phyloP scores from a whole-genome alignment of 2,797 vertebrate species.

The Sparus aurata region DNA sequence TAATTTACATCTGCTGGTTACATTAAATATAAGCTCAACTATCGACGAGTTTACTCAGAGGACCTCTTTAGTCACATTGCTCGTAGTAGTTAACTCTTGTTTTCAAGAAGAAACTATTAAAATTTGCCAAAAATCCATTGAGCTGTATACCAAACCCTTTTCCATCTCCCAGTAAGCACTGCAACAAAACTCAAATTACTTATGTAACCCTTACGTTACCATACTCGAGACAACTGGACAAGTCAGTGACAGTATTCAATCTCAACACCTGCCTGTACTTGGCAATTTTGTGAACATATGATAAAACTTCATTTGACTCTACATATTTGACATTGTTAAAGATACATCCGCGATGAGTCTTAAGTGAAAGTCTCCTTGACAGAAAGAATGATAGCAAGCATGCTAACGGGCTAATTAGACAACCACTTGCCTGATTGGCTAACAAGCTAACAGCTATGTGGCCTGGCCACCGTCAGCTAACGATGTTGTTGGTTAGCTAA shows the following conservation, averaged over 20 bases:
- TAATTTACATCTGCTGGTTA: background rate
- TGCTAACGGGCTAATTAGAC: constrained; percentile 61
- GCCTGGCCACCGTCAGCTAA: constrained; percentile 70
- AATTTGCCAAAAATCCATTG: background rate
- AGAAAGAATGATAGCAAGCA: constrained; percentile 14
- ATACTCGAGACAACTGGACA: background rate
- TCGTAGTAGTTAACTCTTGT: rapidly evolving
- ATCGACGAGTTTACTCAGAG: background rate
- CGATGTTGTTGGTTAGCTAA: constrained; percentile 43
- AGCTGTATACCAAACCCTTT: no score
- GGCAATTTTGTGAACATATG: background rate
- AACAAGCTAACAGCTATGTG: constrained; percentile 69
- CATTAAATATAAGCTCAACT: background rate
- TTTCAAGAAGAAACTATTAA: background rate
- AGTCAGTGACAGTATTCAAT: background rate
- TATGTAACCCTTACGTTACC: no score
- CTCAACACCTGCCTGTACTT: constrained; percentile 14
- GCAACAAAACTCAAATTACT: background rate
- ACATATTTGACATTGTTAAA: background rate
- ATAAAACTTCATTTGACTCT: background rate
- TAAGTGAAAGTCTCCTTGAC: background rate
- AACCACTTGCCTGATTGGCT: constrained; percentile 58
- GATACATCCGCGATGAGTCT: background rate
- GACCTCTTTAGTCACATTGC: background rate
- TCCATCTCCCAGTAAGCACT: background rate